Evolutionary conservation across 2,888 invertebrate species (phyloP).

Genomic region (Ceriagrion tenellum): DNA sequence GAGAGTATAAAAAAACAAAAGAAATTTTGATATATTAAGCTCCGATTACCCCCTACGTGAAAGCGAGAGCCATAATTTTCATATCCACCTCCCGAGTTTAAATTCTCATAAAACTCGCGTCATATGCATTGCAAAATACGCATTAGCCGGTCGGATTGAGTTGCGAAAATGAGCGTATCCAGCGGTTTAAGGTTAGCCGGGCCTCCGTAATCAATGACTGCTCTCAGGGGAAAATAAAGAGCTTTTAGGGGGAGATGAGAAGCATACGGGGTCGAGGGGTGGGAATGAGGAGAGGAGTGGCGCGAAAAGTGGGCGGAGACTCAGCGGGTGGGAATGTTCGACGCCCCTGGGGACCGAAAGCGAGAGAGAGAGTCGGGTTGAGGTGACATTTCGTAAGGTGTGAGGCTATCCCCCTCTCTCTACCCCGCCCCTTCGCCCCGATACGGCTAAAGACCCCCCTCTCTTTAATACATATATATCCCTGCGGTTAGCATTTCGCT

Average conservation of each 20-base stretch:
- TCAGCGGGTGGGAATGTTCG: neutral
- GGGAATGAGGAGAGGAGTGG: neutral
- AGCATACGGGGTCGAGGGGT: neutral
- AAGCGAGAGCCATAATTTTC: neutral
- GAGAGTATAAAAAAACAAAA: no score
- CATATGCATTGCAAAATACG: neutral
- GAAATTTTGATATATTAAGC: no score
- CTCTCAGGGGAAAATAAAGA: neutral
- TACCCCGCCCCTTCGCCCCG: no score
- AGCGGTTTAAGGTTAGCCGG: neutral
- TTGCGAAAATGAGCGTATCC: neutral
- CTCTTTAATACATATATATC: neutral
- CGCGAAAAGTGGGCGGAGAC: neutral
- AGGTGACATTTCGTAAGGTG: conserved; percentile 9
- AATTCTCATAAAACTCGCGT: neutral
- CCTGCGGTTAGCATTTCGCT: neutral
- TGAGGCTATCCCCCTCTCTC: neutral
- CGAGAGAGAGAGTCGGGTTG: neutral
- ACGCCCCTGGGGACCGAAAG: neutral
- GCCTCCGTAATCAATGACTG: neutral
- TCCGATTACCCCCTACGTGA: neutral
- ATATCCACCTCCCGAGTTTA: neutral
- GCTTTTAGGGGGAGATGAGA: neutral
- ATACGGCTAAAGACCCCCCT: neutral
- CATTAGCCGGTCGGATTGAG: conserved; percentile 7